phyloP scores from a whole-genome alignment of 2,888 invertebrate genomes.

The Xestia rhomboidea region DNA sequence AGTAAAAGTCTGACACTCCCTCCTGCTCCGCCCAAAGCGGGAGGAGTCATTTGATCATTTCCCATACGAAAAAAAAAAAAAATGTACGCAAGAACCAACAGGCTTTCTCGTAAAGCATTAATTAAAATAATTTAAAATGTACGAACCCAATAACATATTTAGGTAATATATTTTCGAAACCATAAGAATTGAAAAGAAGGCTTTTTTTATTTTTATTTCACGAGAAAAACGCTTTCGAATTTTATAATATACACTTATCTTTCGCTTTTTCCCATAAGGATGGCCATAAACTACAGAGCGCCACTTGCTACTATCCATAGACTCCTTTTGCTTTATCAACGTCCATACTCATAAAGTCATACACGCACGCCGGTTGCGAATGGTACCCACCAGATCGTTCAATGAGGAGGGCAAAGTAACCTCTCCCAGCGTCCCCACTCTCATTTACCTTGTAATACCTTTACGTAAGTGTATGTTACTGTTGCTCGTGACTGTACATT shows the following conservation, averaged over 20 bases:
- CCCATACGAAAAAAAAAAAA: too few species aligned
- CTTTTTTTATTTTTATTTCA: not conserved
- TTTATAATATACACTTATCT: not conserved
- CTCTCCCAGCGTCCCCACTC: not conserved
- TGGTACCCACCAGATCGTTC: not conserved
- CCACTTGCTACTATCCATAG: not conserved
- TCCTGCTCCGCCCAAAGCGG: too few species aligned
- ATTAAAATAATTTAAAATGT: too few species aligned
- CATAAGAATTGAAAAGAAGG: not conserved
- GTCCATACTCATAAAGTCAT: not conserved
- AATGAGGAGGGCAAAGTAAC: not conserved
- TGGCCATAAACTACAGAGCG: not conserved
- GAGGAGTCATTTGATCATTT: too few species aligned
- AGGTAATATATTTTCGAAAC: not conserved
- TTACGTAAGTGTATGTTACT: not conserved
- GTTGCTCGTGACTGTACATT: slow-evolving; percentile 10
- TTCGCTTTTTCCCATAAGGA: not conserved
- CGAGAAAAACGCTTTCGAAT: not conserved
- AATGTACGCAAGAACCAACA: not conserved
- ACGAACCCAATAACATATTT: too few species aligned
- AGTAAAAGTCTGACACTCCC: too few species aligned
- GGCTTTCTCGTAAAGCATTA: not conserved
- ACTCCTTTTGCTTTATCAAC: not conserved
- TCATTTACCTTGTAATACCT: not conserved
- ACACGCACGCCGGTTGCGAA: not conserved